These are phyloP conservation scores for Perdita meconis DNA, from an alignment of 2,888 invertebrate genomes.

Conservation along the genomic window DNA sequence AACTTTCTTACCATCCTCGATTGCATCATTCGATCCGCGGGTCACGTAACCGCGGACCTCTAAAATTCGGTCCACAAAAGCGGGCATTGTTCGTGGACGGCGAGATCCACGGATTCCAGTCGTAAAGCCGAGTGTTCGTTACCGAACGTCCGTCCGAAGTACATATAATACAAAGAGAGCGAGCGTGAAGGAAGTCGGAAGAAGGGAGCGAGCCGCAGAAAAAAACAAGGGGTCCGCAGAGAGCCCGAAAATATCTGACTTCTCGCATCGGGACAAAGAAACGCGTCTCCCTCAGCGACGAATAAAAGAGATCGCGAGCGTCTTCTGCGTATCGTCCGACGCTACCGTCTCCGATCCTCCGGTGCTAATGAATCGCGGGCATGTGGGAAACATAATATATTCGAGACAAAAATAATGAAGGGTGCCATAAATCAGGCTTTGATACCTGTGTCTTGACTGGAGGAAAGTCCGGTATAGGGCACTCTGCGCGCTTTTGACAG, in stretches of 20 bases:
- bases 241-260: slow-evolving; percentile 55
- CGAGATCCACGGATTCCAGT: slow-evolving; percentile 54
- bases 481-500: too few species aligned
- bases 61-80: slow-evolving; percentile 58
- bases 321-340: slow-evolving; percentile 23
- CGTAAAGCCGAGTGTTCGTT: slow-evolving; percentile 59
- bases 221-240: slow-evolving; percentile 62
- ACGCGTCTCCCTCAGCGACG: slow-evolving; percentile 42
- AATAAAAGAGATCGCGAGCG: slow-evolving; percentile 61
- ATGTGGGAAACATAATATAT: too few species aligned
- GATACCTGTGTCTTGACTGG: too few species aligned
- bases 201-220: slow-evolving; percentile 34
- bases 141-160: slow-evolving; percentile 46
- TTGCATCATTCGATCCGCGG: slow-evolving; percentile 9
- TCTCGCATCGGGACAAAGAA: slow-evolving; percentile 51
- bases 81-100: slow-evolving; percentile 58
- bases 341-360: neutral
- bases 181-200: slow-evolving; percentile 48
- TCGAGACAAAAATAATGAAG: too few species aligned
- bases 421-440: too few species aligned
- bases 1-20: neutral
- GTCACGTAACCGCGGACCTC: slow-evolving; percentile 28
- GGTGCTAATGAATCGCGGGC: neutral
- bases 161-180: slow-evolving; percentile 33
- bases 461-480: too few species aligned